These are phyloP conservation scores for Hemicentrotus pulcherrimus DNA, from an alignment of 35 echinoderm and acorn worm species.

Conservation along the genomic window DNA sequence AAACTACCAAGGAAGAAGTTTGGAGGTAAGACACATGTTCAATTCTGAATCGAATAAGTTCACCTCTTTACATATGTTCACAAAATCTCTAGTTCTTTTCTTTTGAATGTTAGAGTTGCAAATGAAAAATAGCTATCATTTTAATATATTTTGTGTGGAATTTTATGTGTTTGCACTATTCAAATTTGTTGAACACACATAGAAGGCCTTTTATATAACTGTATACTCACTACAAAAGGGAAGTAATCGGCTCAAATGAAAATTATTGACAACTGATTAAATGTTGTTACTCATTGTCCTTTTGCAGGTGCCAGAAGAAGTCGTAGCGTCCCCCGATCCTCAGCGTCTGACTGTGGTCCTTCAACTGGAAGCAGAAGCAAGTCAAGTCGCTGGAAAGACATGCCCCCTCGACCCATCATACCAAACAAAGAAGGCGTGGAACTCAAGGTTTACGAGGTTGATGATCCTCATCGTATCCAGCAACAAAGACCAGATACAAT, in stretches of 20 bases:
- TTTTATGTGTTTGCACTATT: too few relatives aligned
- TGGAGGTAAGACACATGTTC: constrained; percentile 61
- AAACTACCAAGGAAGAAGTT: constrained; percentile 92
- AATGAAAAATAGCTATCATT: neutral
- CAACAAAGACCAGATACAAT: constrained; percentile 77
- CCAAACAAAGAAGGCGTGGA: constrained; percentile 78
- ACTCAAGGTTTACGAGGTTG: constrained; percentile 97
- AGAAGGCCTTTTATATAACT: too few relatives aligned
- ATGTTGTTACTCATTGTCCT: neutral
- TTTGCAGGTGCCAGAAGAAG: constrained; percentile 69
- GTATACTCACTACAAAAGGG: too few relatives aligned
- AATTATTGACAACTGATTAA: too few relatives aligned
- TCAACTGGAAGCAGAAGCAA: constrained; percentile 55
- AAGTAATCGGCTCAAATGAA: too few relatives aligned
- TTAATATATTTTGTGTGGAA: neutral
- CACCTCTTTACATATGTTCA: neutral
- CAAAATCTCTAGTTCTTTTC: too few relatives aligned
- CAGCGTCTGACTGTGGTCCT: constrained; percentile 66
- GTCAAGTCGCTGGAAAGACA: constrained; percentile 69
- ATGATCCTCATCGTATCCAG: constrained; percentile 75
- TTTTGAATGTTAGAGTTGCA: too few relatives aligned
- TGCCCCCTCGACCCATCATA: constrained; percentile 73
- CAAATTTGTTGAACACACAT: too few relatives aligned
- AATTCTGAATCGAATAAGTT: neutral
- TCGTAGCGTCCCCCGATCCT: constrained; percentile 75